Evolutionary conservation across 2,113 vertebrate genomes (phyloP), one percentile per base, ranked within the genome.

Genomic region (Corythornis madagascariensis): DNA sequence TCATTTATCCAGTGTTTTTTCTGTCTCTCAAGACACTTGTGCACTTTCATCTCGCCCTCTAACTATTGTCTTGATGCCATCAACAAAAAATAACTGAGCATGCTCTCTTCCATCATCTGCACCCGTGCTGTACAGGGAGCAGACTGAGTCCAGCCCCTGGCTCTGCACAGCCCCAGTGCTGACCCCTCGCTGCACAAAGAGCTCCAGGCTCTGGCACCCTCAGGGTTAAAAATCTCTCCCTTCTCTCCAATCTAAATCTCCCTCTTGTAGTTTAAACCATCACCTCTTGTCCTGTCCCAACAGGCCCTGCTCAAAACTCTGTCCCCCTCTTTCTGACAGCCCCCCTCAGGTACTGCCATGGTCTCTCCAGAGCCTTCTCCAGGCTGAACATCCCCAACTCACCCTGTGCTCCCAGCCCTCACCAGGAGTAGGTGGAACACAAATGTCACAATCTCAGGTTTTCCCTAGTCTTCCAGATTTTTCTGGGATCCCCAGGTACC

Each of bases 161-260:
- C 13, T 6, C 38, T 55, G 67, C 74, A 24, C 45, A 11, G 0
- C 7, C 18, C 0, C 5, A 2, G 7, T 2, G 2, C 75, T 25
- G 38, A 38, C 38, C 38, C 38, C 38, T 38, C 10, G 38, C 38
- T 38, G 38, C 38, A 38, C 38, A 38, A 38, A 38, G 38, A 38
- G 38, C 38, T 38, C 38, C 38, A 38, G 38, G 38, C 38, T 38
- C 38, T 38, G 38, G 11, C 38, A 38, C 38, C 38, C 38, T 38
- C 38, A 38, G 9, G 38, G 38, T 38, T 38, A 38, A 38, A 38
- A 38, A 38, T 38, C 38, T 38, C 38, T 38, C 38, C 38, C 38
- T 38, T 38, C 38, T 38, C 38, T 38, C 38, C 38, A 38, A 38
- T 38, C 38, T 38, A 38, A 38, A 38, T 38, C 9, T 38, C 38